Percentiles rank a stretch among this genome's conserved stretches.
phyloP scores from a whole-genome alignment of 2,113 vertebrate species.

The Lanius collurio region DNA sequence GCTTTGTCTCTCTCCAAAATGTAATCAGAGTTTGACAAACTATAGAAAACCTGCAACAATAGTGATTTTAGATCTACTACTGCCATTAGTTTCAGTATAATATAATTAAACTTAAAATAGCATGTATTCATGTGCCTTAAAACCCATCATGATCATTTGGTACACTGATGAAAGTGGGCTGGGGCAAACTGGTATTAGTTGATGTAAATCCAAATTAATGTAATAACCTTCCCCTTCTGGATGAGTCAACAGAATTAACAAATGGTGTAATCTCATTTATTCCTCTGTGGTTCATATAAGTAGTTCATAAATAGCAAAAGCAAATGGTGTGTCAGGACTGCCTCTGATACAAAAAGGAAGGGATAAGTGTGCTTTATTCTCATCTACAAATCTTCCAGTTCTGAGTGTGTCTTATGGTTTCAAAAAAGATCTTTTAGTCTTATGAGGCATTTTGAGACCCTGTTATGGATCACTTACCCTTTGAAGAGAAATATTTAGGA shows the following conservation, averaged over 20 bases:
- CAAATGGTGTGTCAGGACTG: background rate
- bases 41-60: background rate
- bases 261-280: constrained; percentile 57
- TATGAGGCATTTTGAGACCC: background rate
- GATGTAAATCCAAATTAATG: constrained; percentile 48
- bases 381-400: background rate
- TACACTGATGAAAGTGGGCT: background rate
- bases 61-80: background rate
- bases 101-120: constrained; percentile 11
- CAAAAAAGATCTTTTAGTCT: background rate
- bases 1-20: background rate
- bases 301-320: constrained; percentile 14
- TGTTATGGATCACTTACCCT: background rate
- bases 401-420: background rate
- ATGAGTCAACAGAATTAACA: constrained; percentile 64
- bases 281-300: background rate
- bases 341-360: background rate
- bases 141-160: background rate
- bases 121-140: background rate
- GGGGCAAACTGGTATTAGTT: background rate
- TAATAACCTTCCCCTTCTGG: constrained; percentile 48
- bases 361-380: background rate
- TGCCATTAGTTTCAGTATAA: constrained; percentile 3
- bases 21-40: background rate
- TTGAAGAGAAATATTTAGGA: background rate